Percentiles rank a stretch among this genome's conserved stretches.
Conservation (phyloP, 2,797 vertebrate species). For the Denticeps clupeoides region DNA sequence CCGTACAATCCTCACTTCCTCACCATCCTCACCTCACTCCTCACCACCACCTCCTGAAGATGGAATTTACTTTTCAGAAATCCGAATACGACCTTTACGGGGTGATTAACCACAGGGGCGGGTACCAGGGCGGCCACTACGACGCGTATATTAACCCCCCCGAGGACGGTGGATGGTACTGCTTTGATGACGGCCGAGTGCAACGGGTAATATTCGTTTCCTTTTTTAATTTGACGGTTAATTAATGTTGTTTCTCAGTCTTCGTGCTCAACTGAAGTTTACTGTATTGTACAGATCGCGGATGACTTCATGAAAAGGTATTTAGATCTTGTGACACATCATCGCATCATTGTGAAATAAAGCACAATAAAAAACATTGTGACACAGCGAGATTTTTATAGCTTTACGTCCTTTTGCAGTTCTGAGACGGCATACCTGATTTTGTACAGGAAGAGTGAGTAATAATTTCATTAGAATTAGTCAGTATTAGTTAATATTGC, state of each 20-base stretch:
- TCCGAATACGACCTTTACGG: conserved; percentile 49
- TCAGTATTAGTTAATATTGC: no score
- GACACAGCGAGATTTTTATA: not conserved
- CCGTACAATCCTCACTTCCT: not conserved
- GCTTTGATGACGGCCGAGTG: conserved; percentile 35
- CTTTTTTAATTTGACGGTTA: not conserved
- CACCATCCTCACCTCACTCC: no score
- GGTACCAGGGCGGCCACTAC: conserved; percentile 46
- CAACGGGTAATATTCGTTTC: conserved; percentile 29
- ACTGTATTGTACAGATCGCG: not conserved
- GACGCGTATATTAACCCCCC: conserved; percentile 31
- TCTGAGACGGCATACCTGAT: conserved; percentile 38
- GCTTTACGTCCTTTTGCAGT: conserved; percentile 11
- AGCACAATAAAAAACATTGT: no score
- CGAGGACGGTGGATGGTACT: conserved; percentile 35
- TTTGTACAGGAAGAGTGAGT: conserved; percentile 49
- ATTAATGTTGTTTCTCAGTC: not conserved
- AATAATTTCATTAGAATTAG: no score
- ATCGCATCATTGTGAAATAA: no score
- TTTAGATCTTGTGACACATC: no score
- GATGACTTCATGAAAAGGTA: not conserved
- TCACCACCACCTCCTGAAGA: not conserved
- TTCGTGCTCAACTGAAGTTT: not conserved
- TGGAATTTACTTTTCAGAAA: conserved; percentile 22
- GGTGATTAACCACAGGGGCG: conserved; percentile 44